Conservation (phyloP, 2,888 invertebrate genomes). For the Meiosimyza decipiens region DNA sequence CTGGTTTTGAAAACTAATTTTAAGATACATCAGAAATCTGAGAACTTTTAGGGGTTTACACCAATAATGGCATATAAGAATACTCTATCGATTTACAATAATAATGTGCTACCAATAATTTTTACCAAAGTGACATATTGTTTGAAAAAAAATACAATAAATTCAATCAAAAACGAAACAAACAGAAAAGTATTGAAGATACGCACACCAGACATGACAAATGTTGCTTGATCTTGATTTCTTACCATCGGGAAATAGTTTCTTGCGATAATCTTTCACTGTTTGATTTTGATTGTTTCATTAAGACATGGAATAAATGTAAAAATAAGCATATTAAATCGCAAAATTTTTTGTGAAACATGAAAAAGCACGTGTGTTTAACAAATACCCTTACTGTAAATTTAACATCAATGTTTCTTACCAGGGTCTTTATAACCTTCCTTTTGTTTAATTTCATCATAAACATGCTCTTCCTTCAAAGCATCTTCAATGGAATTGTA, state of each 20-base stretch:
- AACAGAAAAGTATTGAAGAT: conserved; percentile 32
- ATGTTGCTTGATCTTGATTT: conserved; percentile 41
- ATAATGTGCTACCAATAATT: background rate
- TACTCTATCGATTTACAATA: too few species aligned
- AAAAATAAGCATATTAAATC: conserved; percentile 14
- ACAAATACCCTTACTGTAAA: background rate
- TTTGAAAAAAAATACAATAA: conserved; percentile 37
- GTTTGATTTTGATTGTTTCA: conserved; percentile 27
- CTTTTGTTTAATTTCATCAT: conserved; percentile 90
- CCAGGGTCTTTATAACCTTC: conserved; percentile 74
- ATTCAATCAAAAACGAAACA: conserved; percentile 36
- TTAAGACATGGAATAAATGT: conserved; percentile 31
- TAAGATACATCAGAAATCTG: too few species aligned
- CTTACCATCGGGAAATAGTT: conserved; percentile 65
- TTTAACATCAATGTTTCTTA: conserved; percentile 59
- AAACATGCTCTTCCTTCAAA: conserved; percentile 83
- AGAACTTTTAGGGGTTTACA: too few species aligned
- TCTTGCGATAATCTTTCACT: conserved; percentile 65
- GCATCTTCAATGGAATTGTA: conserved; percentile 85
- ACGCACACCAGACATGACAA: conserved; percentile 40
- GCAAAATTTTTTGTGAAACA: conserved; percentile 18
- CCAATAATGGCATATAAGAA: too few species aligned
- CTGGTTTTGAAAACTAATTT: too few species aligned
- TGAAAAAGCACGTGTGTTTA: conserved; percentile 7
- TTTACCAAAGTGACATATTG: conserved; percentile 17